Evolutionary conservation across 2,797 vertebrate species (phyloP).

Genomic region (Phrynocephalus guinanensis): DNA sequence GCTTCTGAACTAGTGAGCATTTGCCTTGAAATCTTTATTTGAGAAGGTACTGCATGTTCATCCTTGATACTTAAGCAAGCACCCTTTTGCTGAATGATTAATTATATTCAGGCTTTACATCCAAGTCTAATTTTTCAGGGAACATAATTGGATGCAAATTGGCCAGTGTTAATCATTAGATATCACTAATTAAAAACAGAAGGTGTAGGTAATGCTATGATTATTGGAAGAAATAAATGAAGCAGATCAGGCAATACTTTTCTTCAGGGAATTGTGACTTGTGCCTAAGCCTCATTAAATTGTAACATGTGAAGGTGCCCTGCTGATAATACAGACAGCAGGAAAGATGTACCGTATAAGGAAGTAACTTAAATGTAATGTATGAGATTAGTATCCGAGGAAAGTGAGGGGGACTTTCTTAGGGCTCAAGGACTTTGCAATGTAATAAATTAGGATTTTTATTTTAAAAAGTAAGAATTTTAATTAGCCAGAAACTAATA

Average conservation of each 20-base stretch:
- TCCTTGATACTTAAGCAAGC: constrained; percentile 66
- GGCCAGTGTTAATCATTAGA: constrained; percentile 77
- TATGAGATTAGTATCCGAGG: constrained; percentile 63
- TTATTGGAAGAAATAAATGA: constrained; percentile 80
- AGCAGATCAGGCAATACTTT: constrained; percentile 72
- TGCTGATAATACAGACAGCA: constrained; percentile 60
- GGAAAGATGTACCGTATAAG: constrained; percentile 63
- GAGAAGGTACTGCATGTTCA: constrained; percentile 58
- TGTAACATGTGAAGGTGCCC: constrained; percentile 70
- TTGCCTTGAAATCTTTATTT: constrained; percentile 64
- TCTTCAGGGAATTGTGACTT: constrained; percentile 70
- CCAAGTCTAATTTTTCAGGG: constrained; percentile 73
- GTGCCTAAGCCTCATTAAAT: constrained; percentile 74
- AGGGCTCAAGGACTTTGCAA: constrained; percentile 68
- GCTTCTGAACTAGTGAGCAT: constrained; percentile 43
- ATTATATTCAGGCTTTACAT: constrained; percentile 71
- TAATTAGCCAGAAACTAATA: constrained; percentile 71
- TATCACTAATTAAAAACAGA: constrained; percentile 79
- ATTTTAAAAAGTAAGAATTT: constrained; percentile 58
- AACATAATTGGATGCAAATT: constrained; percentile 79
- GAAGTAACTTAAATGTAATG: constrained; percentile 74
- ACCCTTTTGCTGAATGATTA: constrained; percentile 65
- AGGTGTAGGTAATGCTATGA: constrained; percentile 77
- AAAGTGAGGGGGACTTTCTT: constrained; percentile 42
- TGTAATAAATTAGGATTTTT: constrained; percentile 73